Conservation (phyloP, 2,888 invertebrate genomes). For the Fragum fragum region DNA sequence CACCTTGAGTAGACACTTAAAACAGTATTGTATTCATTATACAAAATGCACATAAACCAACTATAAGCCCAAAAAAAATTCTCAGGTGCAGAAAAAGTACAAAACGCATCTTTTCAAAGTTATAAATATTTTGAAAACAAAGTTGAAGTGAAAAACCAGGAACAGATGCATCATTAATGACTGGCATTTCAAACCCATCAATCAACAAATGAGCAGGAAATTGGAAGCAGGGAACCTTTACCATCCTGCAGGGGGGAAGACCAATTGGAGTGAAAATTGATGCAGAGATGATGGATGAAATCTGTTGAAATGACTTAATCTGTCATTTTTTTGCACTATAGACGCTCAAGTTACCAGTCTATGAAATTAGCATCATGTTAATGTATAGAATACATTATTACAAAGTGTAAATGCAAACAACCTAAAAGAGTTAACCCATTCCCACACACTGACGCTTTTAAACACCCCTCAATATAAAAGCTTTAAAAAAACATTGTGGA, state of each 20-base stretch:
- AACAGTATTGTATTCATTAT: too few species aligned
- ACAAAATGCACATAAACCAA: too few species aligned
- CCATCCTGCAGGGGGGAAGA: background rate
- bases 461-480: too few species aligned
- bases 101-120: background rate
- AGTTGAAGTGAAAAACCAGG: constrained; percentile 8
- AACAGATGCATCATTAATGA: constrained; percentile 4
- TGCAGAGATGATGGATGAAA: background rate
- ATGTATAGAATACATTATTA: too few species aligned
- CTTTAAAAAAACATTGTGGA: too few species aligned
- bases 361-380: too few species aligned
- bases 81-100: background rate
- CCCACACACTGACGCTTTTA: too few species aligned
- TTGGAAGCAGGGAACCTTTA: background rate
- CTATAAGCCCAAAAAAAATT: too few species aligned
- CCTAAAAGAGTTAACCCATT: too few species aligned
- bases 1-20: too few species aligned
- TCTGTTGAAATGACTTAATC: background rate
- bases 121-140: constrained; percentile 12
- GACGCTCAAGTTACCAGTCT: background rate
- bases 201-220: background rate
- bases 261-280: background rate
- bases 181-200: constrained; percentile 20
- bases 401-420: too few species aligned
- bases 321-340: background rate